phyloP scores from a whole-genome alignment of 2,888 invertebrate genomes.

The Macrosiphum euphorbiae region DNA sequence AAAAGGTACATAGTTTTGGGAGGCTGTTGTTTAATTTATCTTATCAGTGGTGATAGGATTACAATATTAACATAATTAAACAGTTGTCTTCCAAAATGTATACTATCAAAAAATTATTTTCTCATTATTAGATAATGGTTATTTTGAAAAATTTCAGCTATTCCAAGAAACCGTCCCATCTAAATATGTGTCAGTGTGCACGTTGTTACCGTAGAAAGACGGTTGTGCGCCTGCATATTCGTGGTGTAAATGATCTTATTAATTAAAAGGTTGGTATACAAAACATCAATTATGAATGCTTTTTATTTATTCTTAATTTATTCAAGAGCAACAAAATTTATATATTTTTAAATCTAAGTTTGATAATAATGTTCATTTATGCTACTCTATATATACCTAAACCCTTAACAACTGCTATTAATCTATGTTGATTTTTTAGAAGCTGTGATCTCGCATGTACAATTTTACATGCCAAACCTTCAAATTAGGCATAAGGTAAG shows the following conservation, averaged over 20 bases:
- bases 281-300: constrained; percentile 36
- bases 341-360: neutral
- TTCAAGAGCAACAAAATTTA: neutral
- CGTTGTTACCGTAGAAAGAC: constrained; percentile 55
- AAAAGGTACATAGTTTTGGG: constrained; percentile 26
- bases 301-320: neutral
- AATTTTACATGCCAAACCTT: constrained; percentile 52
- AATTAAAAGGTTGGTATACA: constrained; percentile 58
- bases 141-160: constrained; percentile 63
- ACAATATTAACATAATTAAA: neutral
- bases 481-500: constrained; percentile 60
- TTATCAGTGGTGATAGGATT: neutral
- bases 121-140: constrained; percentile 62
- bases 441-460: constrained; percentile 61
- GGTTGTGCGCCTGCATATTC: constrained; percentile 17
- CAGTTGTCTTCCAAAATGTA: constrained; percentile 38
- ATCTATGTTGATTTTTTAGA: constrained; percentile 61
- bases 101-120: constrained; percentile 24
- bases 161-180: constrained; percentile 56
- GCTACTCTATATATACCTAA: neutral
- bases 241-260: constrained; percentile 56
- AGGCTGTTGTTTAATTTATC: constrained; percentile 9
- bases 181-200: constrained; percentile 54
- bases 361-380: constrained; percentile 31
- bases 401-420: constrained; percentile 44